Base-by-base conservation (phyloP, 1,140 invertebrate genomes). In the Caenorhabditis briggsae region DNA sequence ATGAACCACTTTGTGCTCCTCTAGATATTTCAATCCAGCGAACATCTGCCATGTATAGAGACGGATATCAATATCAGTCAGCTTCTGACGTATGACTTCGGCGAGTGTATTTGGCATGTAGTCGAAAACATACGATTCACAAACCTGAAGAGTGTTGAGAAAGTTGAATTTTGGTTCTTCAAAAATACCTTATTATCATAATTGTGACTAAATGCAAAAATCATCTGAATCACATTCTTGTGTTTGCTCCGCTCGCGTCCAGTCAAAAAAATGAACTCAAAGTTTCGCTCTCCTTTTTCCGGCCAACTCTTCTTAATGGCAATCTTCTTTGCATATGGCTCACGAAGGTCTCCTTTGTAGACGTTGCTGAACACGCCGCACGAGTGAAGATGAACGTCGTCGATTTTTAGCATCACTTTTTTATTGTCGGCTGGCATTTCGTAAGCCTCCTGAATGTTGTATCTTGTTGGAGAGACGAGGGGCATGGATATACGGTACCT, bases 291-390 rank as follows among this genome's bases (percentile, higher is more conserved):
- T n/a, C 43, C 65, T 64, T 85, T 83, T 18, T 86, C 88, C 1
- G 89, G 87, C 89, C 89, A 90, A 23, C 89, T 90, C 86, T 90
- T 90, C 58, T 90, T 90, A 56, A 90, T 61, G 5, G 89, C 89
- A 64, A 90, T 90, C 61, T 89, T 74, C 41, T 61, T 58, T 16
- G 59, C 55, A 20, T 82, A 25, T 56, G 50, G 55, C 14, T 58
- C 53, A 41, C 78, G 50, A 12, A 58, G 41, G 23, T 12, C 41
- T n/a, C 50, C 50, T n/a, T 33, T 82, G 82, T 90, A 90, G 82
- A 90, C 89, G 55, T 90, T 90, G 23, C 83, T 87, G 86, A 90
- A 90, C 50, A 90, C 89, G 2, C 89, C 89, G 70, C 50, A 82
- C 16, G 88, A 87, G 61, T 89, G 84, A 16, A 90, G 83, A 53